Base-by-base conservation (phyloP, 2,797 vertebrate genomes). In the Pseudochirops corinnae region DNA sequence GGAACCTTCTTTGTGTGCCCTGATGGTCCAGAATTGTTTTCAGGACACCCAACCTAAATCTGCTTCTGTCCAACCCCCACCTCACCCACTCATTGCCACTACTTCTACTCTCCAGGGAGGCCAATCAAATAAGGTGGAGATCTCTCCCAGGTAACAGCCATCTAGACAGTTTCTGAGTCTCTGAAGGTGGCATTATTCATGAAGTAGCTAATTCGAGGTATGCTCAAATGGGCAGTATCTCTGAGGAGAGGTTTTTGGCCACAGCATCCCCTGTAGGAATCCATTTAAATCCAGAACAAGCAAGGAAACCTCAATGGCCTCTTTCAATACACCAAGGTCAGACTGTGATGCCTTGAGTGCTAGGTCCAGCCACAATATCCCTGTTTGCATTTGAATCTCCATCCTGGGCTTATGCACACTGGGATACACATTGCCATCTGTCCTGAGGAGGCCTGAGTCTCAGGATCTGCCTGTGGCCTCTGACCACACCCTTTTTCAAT, bases 401-500 rank as follows among this genome's bases (percentile, higher is more conserved):
- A 90, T 56, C 16, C 67, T 74, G 33, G 16, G 11, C n/a, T 67
- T n/a, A 4, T 67, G 31, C 55, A 95, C 90, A 95, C 55, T 92
- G 82, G 91, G 94, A 95, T 94, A 92, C 9, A 12, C 56, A 60
- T 1, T 90, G 92, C 87, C 96, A 97, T 98, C 96, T 96, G 95
- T 93, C 94, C 93, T 94, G 39, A 96, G 94, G 95, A 94, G 90
- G 93, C 82, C 92, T 21, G 60, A 92, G 95, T 94, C 56, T 82
- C 58, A 31, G 0, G 0, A 55, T 56, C 93, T 91, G 52, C 67
- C n/a, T 74, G 18, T 39, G n/a, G 67, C 6, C n/a, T 21, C n/a
- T 18, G 39, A 39, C 18, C 7, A 16, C 6, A 39, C n/a, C n/a
- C 16, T 74, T 74, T n/a, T 9, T 74, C 67, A 39, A 21, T 74